Base-by-base conservation (phyloP, 1,140 invertebrate species). In the Listronotus oregonensis region DNA sequence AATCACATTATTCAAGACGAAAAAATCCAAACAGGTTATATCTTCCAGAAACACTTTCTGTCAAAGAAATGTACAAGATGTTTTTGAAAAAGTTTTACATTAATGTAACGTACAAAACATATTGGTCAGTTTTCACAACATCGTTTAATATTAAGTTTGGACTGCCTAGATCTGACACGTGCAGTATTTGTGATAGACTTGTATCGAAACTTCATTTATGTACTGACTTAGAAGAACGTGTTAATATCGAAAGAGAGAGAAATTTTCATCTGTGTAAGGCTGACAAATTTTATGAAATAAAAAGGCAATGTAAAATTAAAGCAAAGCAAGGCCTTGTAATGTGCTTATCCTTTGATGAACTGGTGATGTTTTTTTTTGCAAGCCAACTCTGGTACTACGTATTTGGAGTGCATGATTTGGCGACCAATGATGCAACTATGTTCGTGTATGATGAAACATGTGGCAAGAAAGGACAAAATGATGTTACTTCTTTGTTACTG, bases 361-460 rank as follows among this genome's bases (percentile, higher is more conserved):
- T 70, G 60, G 58, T 62, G 61, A 64, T 65, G 37, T 43, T 67
- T 12, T 72, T 70, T 44, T 72, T 64, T 64, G 31, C 64, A 27
- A 15, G 69, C 14, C 50, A 71, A 40, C 40, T 71, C 31, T 73
- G 64, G 64, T n/a, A n/a, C n/a, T n/a, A n/a, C n/a, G n/a, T n/a
- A n/a, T n/a, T n/a, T n/a, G n/a, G n/a, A n/a, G n/a, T n/a, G n/a
- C n/a, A n/a, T n/a, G n/a, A n/a, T n/a, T n/a, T n/a, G n/a, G n/a
- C n/a, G n/a, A n/a, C n/a, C n/a, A n/a, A n/a, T n/a, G n/a, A n/a
- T n/a, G n/a, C n/a, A n/a, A n/a, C n/a, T n/a, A n/a, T n/a, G n/a
- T 71, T 63, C 50, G 61, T 52, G 8, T 71, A 73, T 52, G 44
- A 71, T 64, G 69, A 73, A 61, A 63, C 58, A n/a, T 54, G 32